Evolutionary conservation across 2,113 vertebrate genomes (phyloP).

Genomic region (Calyptomena viridis): DNA sequence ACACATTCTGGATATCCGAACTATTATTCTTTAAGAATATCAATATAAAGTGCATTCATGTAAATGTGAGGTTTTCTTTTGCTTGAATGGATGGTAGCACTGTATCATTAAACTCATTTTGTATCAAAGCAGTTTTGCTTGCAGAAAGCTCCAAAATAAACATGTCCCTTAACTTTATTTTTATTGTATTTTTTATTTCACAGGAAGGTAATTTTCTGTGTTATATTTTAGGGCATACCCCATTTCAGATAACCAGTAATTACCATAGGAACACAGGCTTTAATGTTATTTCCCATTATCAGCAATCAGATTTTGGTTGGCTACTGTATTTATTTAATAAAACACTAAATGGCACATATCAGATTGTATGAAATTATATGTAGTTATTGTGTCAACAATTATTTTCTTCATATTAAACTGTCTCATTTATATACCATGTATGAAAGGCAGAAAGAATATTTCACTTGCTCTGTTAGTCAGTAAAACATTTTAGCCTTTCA

Average conservation of each 20-base stretch:
- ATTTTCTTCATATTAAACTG: neutral
- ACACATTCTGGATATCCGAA: conserved; percentile 69
- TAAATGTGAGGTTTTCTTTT: conserved; percentile 89
- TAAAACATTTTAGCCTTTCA: neutral
- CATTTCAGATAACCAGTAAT: conserved; percentile 66
- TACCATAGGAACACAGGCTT: conserved; percentile 55
- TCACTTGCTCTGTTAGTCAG: neutral
- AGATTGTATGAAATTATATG: conserved; percentile 40
- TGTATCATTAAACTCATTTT: conserved; percentile 90
- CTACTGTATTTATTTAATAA: conserved; percentile 74
- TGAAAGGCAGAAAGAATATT: neutral
- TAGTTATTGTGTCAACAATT: conserved; percentile 10
- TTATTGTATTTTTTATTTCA: conserved; percentile 74
- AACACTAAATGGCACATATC: conserved; percentile 67
- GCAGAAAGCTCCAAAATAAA: conserved; percentile 87
- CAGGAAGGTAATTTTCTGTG: conserved; percentile 38
- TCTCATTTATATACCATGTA: neutral
- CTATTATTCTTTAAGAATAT: conserved; percentile 74
- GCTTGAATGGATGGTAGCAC: conserved; percentile 91
- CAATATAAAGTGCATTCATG: conserved; percentile 84
- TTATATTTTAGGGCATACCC: conserved; percentile 62
- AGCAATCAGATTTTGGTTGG: conserved; percentile 66
- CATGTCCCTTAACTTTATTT: conserved; percentile 77
- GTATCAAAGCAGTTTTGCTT: conserved; percentile 95
- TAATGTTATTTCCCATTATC: conserved; percentile 70